phyloP scores from a whole-genome alignment of 1,140 invertebrate species.

The Drosophila equinoxialis region DNA sequence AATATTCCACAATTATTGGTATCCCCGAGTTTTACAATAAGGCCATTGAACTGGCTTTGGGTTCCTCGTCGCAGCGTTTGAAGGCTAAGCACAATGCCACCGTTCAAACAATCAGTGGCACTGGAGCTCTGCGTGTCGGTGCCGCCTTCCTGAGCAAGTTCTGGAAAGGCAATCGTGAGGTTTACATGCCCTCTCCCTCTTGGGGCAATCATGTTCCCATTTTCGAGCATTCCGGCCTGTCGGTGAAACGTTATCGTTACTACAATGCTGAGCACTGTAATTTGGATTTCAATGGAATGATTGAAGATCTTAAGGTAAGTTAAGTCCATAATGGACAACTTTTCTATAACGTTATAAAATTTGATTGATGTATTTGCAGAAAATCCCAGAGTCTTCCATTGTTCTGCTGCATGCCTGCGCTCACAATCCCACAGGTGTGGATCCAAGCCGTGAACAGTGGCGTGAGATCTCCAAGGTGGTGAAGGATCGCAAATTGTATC shows the following conservation, averaged over 20 bases:
- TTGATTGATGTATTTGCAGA: conserved; percentile 85
- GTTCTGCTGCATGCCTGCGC: conserved; percentile 99
- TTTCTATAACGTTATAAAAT: not conserved
- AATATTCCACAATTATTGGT: conserved; percentile 97
- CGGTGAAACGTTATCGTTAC: conserved; percentile 96
- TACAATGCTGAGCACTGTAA: conserved; percentile 98
- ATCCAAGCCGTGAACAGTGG: conserved; percentile 97
- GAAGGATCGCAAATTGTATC: conserved; percentile 93
- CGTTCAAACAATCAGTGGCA: conserved; percentile 95
- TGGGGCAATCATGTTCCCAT: conserved; percentile 99
- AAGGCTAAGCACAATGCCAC: conserved; percentile 88
- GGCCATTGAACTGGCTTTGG: conserved; percentile 94
- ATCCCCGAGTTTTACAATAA: conserved; percentile 90
- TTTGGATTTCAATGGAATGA: conserved; percentile 95
- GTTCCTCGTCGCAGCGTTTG: conserved; percentile 90
- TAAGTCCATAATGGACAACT: not conserved
- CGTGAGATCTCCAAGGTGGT: conserved; percentile 89
- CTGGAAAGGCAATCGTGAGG: conserved; percentile 92
- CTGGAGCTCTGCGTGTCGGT: conserved; percentile 97
- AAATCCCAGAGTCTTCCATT: conserved; percentile 96
- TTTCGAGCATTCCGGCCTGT: conserved; percentile 94
- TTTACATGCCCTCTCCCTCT: conserved; percentile 97
- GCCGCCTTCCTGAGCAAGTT: conserved; percentile 94
- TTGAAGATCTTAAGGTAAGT: conserved; percentile 95
- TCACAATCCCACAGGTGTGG: conserved; percentile 99